Conservation (phyloP, 2,797 vertebrate species). For the Enteromius viviparus region DNA sequence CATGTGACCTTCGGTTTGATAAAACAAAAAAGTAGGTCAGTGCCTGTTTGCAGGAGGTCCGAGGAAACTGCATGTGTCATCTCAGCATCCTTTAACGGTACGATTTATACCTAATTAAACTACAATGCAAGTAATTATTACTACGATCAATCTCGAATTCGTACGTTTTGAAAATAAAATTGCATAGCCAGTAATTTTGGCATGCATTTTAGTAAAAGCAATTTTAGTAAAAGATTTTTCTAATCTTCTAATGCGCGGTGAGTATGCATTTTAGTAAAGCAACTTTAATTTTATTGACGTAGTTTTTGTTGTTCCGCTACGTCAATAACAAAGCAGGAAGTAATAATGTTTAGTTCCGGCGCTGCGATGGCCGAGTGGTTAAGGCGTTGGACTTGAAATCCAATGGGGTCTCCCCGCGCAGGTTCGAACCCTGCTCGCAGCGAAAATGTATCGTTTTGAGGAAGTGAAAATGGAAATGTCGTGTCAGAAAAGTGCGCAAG, state of each 20-base stretch:
- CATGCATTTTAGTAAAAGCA: background rate
- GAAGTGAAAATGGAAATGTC: background rate
- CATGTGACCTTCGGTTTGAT: background rate
- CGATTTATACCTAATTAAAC: background rate
- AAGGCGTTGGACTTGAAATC: constrained; percentile 78
- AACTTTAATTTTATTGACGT: background rate
- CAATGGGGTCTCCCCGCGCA: constrained; percentile 77
- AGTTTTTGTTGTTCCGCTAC: background rate
- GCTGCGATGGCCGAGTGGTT: constrained; percentile 77
- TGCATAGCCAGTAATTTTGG: background rate
- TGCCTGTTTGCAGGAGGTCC: background rate
- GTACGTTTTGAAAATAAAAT: background rate
- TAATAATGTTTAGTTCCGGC: fast-evolving
- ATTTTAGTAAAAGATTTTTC: background rate
- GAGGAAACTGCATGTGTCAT: background rate
- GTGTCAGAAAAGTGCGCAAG: background rate
- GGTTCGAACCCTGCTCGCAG: constrained; percentile 78
- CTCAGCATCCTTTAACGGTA: constrained; percentile 7
- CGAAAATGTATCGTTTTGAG: constrained; percentile 4
- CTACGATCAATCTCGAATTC: background rate
- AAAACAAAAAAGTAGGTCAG: background rate
- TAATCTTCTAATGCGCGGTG: no score
- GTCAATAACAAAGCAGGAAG: fast-evolving
- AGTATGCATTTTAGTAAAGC: background rate
- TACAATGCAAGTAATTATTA: background rate